Conservation (phyloP, 2,797 vertebrate genomes). For the Dipus sagitta region DNA sequence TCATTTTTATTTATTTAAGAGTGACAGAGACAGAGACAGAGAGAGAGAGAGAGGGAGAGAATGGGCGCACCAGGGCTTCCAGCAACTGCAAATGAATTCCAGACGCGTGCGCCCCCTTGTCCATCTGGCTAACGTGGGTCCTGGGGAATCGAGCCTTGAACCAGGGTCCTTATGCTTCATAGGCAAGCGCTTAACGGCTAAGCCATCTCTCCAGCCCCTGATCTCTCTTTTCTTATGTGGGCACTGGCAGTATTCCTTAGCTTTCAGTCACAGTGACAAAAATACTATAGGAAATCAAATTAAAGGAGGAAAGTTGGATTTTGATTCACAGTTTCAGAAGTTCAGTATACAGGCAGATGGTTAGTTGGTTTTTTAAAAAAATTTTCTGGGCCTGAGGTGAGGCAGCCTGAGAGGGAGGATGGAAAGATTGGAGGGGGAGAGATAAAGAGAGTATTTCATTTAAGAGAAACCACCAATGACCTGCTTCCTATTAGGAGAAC, state of each 20-base stretch:
- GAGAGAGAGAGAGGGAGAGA: too few species aligned
- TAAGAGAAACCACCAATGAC: background rate
- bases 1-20: too few species aligned
- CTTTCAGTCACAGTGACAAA: background rate
- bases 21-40: too few species aligned
- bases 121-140: too few species aligned
- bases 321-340: background rate
- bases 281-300: background rate
- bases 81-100: too few species aligned
- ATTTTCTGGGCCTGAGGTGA: background rate
- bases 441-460: background rate
- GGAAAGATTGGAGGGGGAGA: background rate
- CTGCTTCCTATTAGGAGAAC: background rate
- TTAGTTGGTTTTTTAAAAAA: background rate
- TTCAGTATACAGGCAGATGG: background rate
- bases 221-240: background rate
- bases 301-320: background rate
- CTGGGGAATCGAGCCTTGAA: too few species aligned
- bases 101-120: too few species aligned
- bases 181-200: too few species aligned
- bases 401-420: background rate
- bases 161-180: too few species aligned
- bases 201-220: too few species aligned
- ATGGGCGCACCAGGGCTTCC: too few species aligned
- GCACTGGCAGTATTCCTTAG: background rate